These are phyloP conservation scores for Araneus ventricosus DNA, from an alignment of 1,140 invertebrate species.

Conservation along the genomic window DNA sequence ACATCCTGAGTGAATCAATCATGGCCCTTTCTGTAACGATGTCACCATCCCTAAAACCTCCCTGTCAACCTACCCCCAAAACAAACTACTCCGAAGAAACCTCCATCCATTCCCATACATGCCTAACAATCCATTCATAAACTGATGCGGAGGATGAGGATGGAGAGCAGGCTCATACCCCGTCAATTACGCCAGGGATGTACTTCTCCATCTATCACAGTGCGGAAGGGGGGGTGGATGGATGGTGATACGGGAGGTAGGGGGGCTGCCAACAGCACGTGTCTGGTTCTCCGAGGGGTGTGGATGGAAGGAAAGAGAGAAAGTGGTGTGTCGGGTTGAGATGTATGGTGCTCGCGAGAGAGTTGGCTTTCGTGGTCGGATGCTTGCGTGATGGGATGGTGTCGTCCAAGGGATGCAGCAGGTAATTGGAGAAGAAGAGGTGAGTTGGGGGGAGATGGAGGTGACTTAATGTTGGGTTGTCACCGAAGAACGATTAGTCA, in stretches of 20 bases:
- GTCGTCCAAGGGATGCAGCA: neutral
- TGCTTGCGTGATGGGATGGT: constrained; percentile 2
- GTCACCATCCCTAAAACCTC: constrained; percentile 22
- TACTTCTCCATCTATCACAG: constrained; percentile 46
- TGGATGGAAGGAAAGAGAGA: constrained; percentile 29
- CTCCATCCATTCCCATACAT: neutral
- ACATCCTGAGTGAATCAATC: neutral
- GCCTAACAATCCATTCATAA: constrained; percentile 20
- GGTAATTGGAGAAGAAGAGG: constrained; percentile 6
- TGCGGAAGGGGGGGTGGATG: neutral
- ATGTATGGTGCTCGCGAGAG: neutral
- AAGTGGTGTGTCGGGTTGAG: constrained; percentile 22
- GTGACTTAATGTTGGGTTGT: constrained; percentile 18
- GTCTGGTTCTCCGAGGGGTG: constrained; percentile 40
- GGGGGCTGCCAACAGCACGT: constrained; percentile 43
- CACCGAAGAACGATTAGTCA: neutral
- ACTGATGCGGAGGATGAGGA: neutral
- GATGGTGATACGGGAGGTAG: neutral
- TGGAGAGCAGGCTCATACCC: neutral
- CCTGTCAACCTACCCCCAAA: neutral
- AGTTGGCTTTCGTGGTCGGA: constrained; percentile 34
- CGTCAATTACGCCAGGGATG: constrained; percentile 41
- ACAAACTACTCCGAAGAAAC: neutral
- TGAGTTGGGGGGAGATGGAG: neutral
- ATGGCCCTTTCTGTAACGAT: neutral